Percentiles rank a stretch among this genome's conserved stretches.
Conservation (phyloP, 37 sponge, comb jelly and placozoan genomes). For the Cladorhizidae sp. region DNA sequence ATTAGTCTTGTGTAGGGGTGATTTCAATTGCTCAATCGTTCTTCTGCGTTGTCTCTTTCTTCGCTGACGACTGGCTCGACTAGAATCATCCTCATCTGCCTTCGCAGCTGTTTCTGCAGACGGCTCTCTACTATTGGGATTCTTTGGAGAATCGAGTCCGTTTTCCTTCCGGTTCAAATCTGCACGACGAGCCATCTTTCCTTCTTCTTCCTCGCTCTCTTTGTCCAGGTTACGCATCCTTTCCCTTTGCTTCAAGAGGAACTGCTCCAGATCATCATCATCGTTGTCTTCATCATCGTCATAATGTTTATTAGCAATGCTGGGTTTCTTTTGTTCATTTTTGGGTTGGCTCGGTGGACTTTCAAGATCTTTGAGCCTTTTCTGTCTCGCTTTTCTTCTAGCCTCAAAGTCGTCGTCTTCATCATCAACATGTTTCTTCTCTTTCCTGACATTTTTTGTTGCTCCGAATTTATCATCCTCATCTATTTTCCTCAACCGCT, state of each 20-base stretch:
- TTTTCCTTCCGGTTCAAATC: neutral
- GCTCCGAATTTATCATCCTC: slow-evolving; percentile 2
- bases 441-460: neutral
- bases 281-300: slow-evolving; percentile 25
- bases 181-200: neutral
- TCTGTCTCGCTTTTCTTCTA: neutral
- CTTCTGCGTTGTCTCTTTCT: slow-evolving; percentile 7
- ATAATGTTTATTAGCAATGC: neutral
- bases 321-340: neutral
- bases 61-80: neutral
- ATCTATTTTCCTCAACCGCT: neutral
- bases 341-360: neutral
- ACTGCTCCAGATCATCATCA: slow-evolving; percentile 39
- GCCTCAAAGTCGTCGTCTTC: slow-evolving; percentile 11
- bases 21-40: slow-evolving; percentile 25
- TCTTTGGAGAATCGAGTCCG: neutral
- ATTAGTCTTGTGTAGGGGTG: slow-evolving; percentile 23
- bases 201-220: neutral
- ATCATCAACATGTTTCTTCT: neutral
- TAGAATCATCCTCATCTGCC: neutral
- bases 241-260: slow-evolving; percentile 27
- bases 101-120: neutral
- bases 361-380: slow-evolving; percentile 1
- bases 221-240: neutral
- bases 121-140: neutral